phyloP scores from a whole-genome alignment of 2,888 invertebrate species.

The Drosophila colorata region DNA sequence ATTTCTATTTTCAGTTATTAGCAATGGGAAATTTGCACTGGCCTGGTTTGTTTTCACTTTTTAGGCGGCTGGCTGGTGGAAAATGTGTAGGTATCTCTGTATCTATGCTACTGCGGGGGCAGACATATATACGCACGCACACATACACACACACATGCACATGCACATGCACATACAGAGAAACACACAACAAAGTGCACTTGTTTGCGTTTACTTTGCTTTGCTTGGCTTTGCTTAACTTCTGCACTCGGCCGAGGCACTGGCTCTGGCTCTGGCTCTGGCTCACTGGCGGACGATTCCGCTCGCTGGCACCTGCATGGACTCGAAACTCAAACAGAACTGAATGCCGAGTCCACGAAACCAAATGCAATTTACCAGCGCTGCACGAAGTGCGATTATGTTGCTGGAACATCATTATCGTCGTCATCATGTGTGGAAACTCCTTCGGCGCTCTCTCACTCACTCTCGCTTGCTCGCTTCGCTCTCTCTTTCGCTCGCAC shows the following conservation, averaged over 20 bases:
- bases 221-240: constrained; percentile 31
- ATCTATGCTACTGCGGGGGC: constrained; percentile 67
- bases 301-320: constrained; percentile 74
- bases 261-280: constrained; percentile 18
- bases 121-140: constrained; percentile 18
- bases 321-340: constrained; percentile 81
- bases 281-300: constrained; percentile 36
- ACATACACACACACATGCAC: constrained; percentile 17
- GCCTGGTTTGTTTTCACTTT: constrained; percentile 60
- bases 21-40: constrained; percentile 13
- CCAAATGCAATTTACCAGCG: constrained; percentile 62
- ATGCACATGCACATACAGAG: constrained; percentile 11
- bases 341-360: constrained; percentile 54
- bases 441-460: constrained; percentile 59
- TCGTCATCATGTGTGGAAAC: constrained; percentile 52
- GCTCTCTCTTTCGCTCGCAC: constrained; percentile 24
- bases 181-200: constrained; percentile 37
- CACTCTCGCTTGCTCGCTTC: constrained; percentile 22
- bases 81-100: constrained; percentile 65
- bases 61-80: constrained; percentile 30
- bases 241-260: constrained; percentile 51
- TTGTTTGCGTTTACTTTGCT: constrained; percentile 56
- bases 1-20: too few species aligned
- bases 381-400: constrained; percentile 68
- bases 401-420: constrained; percentile 52